Base-by-base conservation (phyloP, 2,113 vertebrate genomes). In the Tamias sibiricus region DNA sequence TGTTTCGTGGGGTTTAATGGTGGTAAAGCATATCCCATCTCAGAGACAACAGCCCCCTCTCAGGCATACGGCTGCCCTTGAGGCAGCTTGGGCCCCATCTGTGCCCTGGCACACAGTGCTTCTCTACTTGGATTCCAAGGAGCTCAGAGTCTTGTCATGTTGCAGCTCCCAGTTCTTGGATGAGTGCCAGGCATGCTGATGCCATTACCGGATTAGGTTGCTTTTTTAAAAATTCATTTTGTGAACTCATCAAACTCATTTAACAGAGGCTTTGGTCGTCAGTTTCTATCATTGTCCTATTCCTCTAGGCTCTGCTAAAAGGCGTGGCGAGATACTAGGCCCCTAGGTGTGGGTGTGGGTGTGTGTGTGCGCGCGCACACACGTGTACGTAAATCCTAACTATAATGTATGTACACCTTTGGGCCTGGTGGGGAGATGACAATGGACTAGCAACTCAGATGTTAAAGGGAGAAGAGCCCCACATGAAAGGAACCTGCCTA, bases 171-270 rank as follows among this genome's bases (percentile, higher is more conserved):
- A 83, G 97, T 91, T 94, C 95, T 96, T 98, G 97, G 95, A 57
- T n/a, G 59, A 40, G 62, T 8, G 96, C 97, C 97, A 97, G 89
- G 59, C 77, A 28, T 83, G 86, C 96, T 88, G 88, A 87, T 98
- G 96, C 97, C 96, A 97, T 82, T 93, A 96, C 96, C 40, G 44
- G 97, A 95, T 96, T 97, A 95, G 75, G 94, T 97, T 96, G 93
- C 90, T 95, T 98, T 98, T 97, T 96, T 19, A 97, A 97, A 97
- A 97, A 97, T 96, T 97, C 87, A 97, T 98, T 97, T 94, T 97
- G 96, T 96, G 96, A 96, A 97, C 97, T 97, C 98, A 97, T 95
- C 96, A 94, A 94, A 97, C 95, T 96, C 93, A 83, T 84, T 95
- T 96, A 95, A 91, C 96, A 94, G 87, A 86, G 83, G 87, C 93